A percentile compares a stretch with the other conserved stretches of the same genome.
These are phyloP conservation scores for Drosophila pandora DNA, from an alignment of 1,140 invertebrate genomes.

Conservation along the genomic window DNA sequence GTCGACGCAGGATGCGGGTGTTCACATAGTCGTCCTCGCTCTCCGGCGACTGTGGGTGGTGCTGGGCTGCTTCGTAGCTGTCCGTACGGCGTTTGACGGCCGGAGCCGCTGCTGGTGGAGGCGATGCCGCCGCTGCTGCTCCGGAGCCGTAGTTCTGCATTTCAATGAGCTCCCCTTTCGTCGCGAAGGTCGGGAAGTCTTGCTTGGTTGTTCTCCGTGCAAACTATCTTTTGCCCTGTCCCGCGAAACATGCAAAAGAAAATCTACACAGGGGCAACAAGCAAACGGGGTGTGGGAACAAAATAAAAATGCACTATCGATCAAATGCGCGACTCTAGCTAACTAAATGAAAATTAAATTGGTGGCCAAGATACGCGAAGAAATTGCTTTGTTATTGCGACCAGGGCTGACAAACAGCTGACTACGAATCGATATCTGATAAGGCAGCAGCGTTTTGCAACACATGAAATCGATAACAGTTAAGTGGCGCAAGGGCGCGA, in stretches of 20 bases:
- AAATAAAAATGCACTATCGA: constrained; percentile 11
- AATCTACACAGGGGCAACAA: constrained; percentile 62
- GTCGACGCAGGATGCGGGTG: constrained; percentile 47
- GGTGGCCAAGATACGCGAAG: constrained; percentile 42
- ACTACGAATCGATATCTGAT: background rate
- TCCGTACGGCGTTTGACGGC: constrained; percentile 74
- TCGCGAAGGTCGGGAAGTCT: constrained; percentile 59
- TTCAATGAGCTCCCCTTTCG: constrained; percentile 71
- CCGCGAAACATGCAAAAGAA: constrained; percentile 69
- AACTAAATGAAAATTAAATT: constrained; percentile 55
- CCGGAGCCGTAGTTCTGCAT: constrained; percentile 72
- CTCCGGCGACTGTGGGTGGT: constrained; percentile 63
- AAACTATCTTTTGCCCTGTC: constrained; percentile 61
- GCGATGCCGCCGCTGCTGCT: constrained; percentile 28
- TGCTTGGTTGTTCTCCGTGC: constrained; percentile 69
- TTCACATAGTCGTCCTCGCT: constrained; percentile 77
- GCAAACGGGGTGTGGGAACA: constrained; percentile 40
- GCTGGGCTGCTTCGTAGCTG: constrained; percentile 69
- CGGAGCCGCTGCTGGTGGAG: constrained; percentile 51
- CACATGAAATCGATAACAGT: background rate
- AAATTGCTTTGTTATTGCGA: constrained; percentile 43
- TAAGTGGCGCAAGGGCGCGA: background rate
- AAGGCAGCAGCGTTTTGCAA: background rate
- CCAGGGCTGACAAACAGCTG: constrained; percentile 4
- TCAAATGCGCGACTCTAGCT: constrained; percentile 32